Conservation (phyloP, 2,888 invertebrate genomes). For the Himalopsyche anomala region DNA sequence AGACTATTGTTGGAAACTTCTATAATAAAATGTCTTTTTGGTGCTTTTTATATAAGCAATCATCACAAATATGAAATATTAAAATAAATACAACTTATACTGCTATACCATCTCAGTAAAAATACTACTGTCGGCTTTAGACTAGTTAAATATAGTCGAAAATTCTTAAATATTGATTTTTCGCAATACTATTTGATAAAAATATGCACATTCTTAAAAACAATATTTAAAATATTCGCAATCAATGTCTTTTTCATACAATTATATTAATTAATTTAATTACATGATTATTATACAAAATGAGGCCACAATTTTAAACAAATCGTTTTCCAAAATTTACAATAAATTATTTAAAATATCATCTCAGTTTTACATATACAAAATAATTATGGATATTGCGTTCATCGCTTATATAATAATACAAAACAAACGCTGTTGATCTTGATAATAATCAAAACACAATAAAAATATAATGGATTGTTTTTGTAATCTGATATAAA, state of each 20-base stretch:
- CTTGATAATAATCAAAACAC: too few relatives aligned
- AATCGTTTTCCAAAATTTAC: constrained; percentile 30
- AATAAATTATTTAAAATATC: background rate
- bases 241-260: background rate
- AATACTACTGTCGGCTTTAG: constrained; percentile 3
- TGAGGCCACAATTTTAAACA: constrained; percentile 29
- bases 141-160: background rate
- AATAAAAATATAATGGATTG: too few relatives aligned
- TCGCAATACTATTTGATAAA: constrained; percentile 32
- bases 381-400: too few relatives aligned
- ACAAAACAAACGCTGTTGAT: too few relatives aligned
- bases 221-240: background rate
- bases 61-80: background rate
- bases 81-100: background rate
- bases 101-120: constrained; percentile 9
- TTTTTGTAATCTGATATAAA: too few relatives aligned
- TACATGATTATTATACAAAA: constrained; percentile 40
- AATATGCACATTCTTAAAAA: constrained; percentile 37
- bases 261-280: constrained; percentile 1
- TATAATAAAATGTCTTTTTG: background rate
- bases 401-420: too few relatives aligned
- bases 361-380: too few relatives aligned
- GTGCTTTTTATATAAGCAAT: constrained; percentile 7
- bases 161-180: background rate
- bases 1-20: background rate